Conservation (phyloP, 2,888 invertebrate species). For the Sphaeridia pumilis region DNA sequence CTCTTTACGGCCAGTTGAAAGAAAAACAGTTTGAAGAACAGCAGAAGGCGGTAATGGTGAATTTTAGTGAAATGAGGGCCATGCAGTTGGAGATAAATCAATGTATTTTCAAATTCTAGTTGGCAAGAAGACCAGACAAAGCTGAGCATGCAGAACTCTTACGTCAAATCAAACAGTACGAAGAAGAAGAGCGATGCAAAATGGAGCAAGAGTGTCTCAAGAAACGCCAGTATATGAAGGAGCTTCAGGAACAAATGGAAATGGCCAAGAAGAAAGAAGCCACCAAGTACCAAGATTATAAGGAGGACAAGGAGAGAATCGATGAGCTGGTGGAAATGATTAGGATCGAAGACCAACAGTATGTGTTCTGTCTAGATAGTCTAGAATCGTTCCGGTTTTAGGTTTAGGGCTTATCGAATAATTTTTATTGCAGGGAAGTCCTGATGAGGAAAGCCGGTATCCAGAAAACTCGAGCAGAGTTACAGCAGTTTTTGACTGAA, state of each 20-base stretch:
- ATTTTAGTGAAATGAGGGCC: too few species aligned
- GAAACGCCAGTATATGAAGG: conserved; percentile 50
- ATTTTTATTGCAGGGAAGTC: too few species aligned
- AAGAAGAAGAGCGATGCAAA: conserved; percentile 40
- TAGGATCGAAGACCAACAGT: conserved; percentile 52
- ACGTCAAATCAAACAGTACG: too few species aligned
- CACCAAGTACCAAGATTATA: conserved; percentile 48
- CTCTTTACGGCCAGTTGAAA: conserved; percentile 53
- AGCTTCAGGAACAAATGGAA: conserved; percentile 40
- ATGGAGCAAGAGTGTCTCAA: too few species aligned
- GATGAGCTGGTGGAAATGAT: conserved; percentile 51
- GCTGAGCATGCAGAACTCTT: too few species aligned
- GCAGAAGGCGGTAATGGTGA: too few species aligned
- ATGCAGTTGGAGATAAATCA: too few species aligned
- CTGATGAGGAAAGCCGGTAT: conserved; percentile 42
- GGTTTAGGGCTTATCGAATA: too few species aligned
- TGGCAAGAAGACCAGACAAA: conserved; percentile 35
- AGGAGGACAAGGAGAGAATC: conserved; percentile 51
- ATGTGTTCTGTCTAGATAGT: conserved; percentile 7
- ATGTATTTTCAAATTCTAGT: too few species aligned
- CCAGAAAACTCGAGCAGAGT: conserved; percentile 43
- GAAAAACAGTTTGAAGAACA: too few species aligned
- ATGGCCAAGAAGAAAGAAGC: conserved; percentile 45
- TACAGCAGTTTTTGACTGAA: conserved; percentile 45
- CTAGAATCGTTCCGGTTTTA: too few species aligned